Evolutionary conservation across 1,140 invertebrate genomes (phyloP), one percentile per base, ranked within the genome.

Genomic region (Magallana ariakensis): DNA sequence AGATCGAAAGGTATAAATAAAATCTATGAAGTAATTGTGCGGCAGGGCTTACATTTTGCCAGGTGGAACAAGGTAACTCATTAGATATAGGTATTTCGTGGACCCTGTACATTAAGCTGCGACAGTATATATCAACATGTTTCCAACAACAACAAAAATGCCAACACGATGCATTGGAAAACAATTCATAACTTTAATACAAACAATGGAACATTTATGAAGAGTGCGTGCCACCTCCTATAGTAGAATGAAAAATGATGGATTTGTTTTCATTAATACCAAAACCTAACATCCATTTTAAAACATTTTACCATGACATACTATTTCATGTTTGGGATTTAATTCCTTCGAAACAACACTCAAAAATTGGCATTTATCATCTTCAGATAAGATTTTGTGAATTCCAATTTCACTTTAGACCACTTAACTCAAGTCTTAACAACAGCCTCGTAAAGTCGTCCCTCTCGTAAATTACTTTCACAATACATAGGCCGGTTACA

Each of bases 361-460:
- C 22, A 19, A 75, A 75, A 75, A 75, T 26, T 75, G 66, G 66
- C 66, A 75, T 75, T 75, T 75, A 75, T 75, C 66, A 75, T 75
- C 66, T 75, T 75, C 66, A 75, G 66, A 75, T 75, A 75, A 75
- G 66, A 75, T 13, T 75, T 26, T 33, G 66, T 26, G 22, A 75
- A 75, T 75, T 75, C 66, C 66, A 75, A 75, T 75, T 75, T 75
- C 66, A 75, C 66, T 75, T 75, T 75, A 75, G 66, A 26, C 66
- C 66, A 75, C 66, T 75, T 75, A 75, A 75, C 66, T 33, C 11
- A 4, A 75, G 66, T 75, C 66, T 75, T 75, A 75, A 75, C 66
- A 75, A 75, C 66, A 33, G 22, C 11, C 66, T 75, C 22, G 66
- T 75, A 75, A 75, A 75, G 33, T 46, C 26, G 8, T 26, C 19